These are phyloP conservation scores for Pteria penguin DNA, from an alignment of 2,888 invertebrate species.

Conservation along the genomic window DNA sequence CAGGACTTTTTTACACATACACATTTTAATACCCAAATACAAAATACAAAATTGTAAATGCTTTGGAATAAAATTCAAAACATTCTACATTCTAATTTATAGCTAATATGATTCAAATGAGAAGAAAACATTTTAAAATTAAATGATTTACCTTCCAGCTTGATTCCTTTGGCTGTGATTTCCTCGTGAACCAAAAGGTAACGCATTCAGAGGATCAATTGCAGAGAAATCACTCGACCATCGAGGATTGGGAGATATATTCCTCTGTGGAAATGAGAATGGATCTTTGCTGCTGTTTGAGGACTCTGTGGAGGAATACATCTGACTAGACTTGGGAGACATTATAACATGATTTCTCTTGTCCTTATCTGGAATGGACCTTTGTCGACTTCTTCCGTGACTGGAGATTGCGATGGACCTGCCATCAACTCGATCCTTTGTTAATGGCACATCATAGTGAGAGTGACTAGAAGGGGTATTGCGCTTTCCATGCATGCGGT, in stretches of 20 bases:
- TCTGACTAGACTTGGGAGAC: conserved; percentile 37
- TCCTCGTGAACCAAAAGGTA: not conserved
- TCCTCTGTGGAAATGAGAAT: not conserved
- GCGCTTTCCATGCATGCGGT: not conserved
- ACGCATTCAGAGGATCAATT: conserved; percentile 24
- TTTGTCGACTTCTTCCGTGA: not conserved
- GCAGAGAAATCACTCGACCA: conserved; percentile 32
- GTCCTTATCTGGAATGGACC: conserved; percentile 11
- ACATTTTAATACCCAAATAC: too few species aligned
- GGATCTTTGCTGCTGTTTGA: conserved; percentile 21
- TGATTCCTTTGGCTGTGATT: conserved; percentile 8
- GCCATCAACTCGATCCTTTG: not conserved
- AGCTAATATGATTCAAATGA: too few species aligned
- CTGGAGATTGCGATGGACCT: not conserved
- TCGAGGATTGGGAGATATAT: conserved; percentile 19
- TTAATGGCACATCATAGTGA: conserved; percentile 23
- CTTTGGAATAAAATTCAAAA: too few species aligned
- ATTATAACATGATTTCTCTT: conserved; percentile 9
- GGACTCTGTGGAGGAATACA: conserved; percentile 34
- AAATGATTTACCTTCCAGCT: conserved; percentile 13
- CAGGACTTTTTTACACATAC: too few species aligned
- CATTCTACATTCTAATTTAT: too few species aligned
- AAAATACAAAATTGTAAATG: too few species aligned
- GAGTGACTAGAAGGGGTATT: conserved; percentile 3
- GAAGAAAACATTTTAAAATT: too few species aligned